Percentiles rank a stretch among this genome's conserved stretches.
phyloP scores from a whole-genome alignment of 1,140 invertebrate species.

The Asobara japonica region DNA sequence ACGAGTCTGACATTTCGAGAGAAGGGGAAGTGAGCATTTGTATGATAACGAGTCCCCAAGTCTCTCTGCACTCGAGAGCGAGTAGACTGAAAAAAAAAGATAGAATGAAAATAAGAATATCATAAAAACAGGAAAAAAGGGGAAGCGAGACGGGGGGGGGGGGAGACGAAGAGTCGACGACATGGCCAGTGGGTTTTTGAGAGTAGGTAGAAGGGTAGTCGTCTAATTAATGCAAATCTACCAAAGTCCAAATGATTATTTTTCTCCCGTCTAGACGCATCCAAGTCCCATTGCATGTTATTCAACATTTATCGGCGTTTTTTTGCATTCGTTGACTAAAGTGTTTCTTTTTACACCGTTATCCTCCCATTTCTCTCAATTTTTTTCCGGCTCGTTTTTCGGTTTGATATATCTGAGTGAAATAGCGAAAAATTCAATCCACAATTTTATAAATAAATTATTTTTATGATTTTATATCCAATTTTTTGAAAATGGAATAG shows the following conservation, averaged over 20 bases:
- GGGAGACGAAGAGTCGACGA: conserved; percentile 28
- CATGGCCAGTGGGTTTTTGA: conserved; percentile 19
- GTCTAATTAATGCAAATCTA: conserved; percentile 62
- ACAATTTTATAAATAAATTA: no score
- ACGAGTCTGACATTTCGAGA: conserved; percentile 18
- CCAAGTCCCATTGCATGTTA: conserved; percentile 55
- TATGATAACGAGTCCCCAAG: conserved; percentile 53
- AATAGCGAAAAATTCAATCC: background rate
- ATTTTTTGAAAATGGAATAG: no score
- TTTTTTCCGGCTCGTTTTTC: background rate
- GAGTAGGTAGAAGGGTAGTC: conserved; percentile 13
- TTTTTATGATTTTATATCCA: no score
- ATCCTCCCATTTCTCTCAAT: background rate
- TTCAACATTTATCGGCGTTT: conserved; percentile 11
- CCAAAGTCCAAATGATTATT: conserved; percentile 65
- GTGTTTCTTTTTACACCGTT: background rate
- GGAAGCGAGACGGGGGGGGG: background rate
- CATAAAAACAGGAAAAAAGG: conserved; percentile 2
- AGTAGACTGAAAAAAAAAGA: conserved; percentile 20
- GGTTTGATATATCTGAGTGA: background rate
- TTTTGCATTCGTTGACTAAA: conserved; percentile 11
- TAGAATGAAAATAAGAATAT: conserved; percentile 30
- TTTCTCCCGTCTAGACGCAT: conserved; percentile 60
- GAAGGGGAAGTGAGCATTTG: conserved; percentile 42
- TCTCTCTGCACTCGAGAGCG: conserved; percentile 42